These are phyloP conservation scores for Gracilinanus agilis DNA, from an alignment of 2,113 vertebrate genomes.

Conservation along the genomic window DNA sequence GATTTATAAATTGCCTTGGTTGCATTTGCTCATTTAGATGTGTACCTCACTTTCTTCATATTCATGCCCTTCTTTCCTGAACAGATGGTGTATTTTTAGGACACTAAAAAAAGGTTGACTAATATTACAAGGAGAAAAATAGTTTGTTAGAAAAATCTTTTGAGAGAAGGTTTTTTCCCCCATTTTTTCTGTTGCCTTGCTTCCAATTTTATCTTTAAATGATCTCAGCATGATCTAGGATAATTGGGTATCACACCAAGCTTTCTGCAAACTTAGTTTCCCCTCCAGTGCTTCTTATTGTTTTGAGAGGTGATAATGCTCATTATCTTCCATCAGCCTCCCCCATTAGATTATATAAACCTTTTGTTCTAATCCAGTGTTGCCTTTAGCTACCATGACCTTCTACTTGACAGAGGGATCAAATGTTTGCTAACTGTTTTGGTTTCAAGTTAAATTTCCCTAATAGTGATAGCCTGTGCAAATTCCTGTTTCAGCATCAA, in stretches of 20 bases:
- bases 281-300: not conserved
- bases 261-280: not conserved
- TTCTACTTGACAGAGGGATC: not conserved
- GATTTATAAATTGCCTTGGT: not conserved
- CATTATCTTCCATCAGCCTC: not conserved
- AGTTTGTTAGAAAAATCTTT: not conserved
- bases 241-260: not conserved
- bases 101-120: not conserved
- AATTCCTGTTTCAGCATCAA: not conserved
- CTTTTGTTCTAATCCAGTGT: not conserved
- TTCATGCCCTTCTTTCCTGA: not conserved
- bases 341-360: not conserved
- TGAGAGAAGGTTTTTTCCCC: not conserved
- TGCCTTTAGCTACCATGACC: not conserved
- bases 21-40: not conserved
- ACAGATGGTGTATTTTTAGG: not conserved
- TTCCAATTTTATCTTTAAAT: not conserved
- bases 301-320: not conserved
- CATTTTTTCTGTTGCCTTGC: not conserved
- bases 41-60: not conserved
- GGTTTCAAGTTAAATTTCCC: not conserved
- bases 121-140: not conserved
- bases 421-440: not conserved
- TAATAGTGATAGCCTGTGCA: not conserved
- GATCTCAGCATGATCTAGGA: not conserved